These are phyloP conservation scores for Poeciliopsis turrubarensis DNA, from an alignment of 2,113 vertebrate genomes.

Conservation along the genomic window DNA sequence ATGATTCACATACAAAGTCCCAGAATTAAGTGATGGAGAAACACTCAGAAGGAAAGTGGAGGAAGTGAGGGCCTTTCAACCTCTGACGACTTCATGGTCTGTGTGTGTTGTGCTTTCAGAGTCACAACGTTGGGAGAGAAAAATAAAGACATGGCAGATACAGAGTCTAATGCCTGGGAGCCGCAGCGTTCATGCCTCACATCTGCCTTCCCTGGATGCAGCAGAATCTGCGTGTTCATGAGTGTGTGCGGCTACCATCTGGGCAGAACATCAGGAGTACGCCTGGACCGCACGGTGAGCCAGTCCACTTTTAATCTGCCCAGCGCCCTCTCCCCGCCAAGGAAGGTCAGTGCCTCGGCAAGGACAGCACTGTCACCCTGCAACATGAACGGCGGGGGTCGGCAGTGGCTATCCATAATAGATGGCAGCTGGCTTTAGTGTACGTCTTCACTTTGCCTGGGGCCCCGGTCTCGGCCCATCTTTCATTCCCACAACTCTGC, in stretches of 20 bases:
- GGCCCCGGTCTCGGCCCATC: constrained; percentile 70
- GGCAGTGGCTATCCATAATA: constrained; percentile 74
- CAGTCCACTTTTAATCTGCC: constrained; percentile 80
- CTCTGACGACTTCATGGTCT: constrained; percentile 50
- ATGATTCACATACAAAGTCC: constrained; percentile 75
- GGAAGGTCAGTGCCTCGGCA: constrained; percentile 77
- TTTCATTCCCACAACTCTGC: constrained; percentile 73
- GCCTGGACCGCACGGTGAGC: constrained; percentile 77
- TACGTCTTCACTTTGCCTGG: constrained; percentile 78
- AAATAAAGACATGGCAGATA: constrained; percentile 39
- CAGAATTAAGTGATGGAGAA: constrained; percentile 77
- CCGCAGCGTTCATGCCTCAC: constrained; percentile 59
- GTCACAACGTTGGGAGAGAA: constrained; percentile 5
- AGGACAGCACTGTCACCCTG: constrained; percentile 73
- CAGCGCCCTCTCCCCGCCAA: constrained; percentile 68
- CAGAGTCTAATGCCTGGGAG: constrained; percentile 55
- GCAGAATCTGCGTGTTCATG: constrained; percentile 37
- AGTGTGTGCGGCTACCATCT: constrained; percentile 72
- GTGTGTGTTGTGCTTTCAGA: constrained; percentile 18
- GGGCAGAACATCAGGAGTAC: constrained; percentile 79
- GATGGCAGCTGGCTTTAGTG: constrained; percentile 79
- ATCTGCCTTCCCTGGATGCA: constrained; percentile 73
- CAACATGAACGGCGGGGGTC: constrained; percentile 71
- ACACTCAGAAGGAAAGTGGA: constrained; percentile 70
- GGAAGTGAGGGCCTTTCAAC: constrained; percentile 73